Base-by-base conservation (phyloP, 1,140 invertebrate genomes). In the Drosophila elegans region DNA sequence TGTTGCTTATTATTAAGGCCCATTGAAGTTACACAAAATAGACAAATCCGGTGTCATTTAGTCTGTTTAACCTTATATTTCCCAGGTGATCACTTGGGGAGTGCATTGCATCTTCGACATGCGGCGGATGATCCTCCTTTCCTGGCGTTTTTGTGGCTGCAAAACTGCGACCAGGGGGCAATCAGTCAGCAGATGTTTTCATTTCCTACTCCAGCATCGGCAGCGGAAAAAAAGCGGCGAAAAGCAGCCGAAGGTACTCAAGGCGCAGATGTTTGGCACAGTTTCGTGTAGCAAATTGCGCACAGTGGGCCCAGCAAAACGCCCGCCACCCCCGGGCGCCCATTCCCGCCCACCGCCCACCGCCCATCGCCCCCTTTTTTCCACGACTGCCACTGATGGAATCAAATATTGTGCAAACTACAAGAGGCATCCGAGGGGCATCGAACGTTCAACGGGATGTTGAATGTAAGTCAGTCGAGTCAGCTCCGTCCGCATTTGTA, bases 111-210 rank as follows among this genome's bases (percentile, higher is more conserved):
- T 36, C 4, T 71, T 71, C 64, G 51, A 34, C 11, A 3, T 71
- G 4, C 3, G 9, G 4, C 7, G 4, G 5, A 11, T 41, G 51
- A 42, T 69, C 29, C 36, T 49, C 21, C 13, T 69, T 69, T 49
- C 42, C 36, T 49, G 49, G 55, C 45, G 45, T 38, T 56, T 64
- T 39, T 60, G 34, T 21, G 44, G 45, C 38, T 12, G 46, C 6
- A 41, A 56, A 60, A 39, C 76, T 56, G 69, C 80, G 71, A 83
- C 84, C 84, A 89, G 85, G 85, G 85, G 84, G 85, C 84, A 89
- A 89, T 89, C 84, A 89, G 84, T 88, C 84, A 89, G 84, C 84
- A 89, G 84, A 89, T 89, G 84, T 89, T 89, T 89, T 89, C 85
- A 89, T 89, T 89, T 89, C 84, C 84, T 89, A 90, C 80, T 84